Evolutionary conservation across 2,113 vertebrate species (phyloP), one percentile per base, ranked within the genome.

Genomic region (Cinclus mexicanus): DNA sequence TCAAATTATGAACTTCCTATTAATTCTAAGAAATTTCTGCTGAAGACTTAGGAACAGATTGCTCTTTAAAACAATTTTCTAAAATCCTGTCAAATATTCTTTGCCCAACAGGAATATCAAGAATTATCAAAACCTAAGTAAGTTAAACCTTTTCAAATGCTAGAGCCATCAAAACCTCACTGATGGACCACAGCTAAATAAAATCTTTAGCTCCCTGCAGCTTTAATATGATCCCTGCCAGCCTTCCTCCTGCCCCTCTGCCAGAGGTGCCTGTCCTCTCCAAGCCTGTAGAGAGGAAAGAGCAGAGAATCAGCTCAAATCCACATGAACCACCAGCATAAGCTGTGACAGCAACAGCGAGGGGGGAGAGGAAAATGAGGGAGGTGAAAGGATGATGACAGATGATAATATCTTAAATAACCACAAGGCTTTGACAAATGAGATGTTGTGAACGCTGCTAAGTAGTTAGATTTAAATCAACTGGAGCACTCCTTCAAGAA

Each of bases 301-400:
- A 77, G 63, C 42, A 77, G 23, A 69, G 46, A 76, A 88, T 35
- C 79, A 70, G 80, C 39, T 81, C 56, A 90, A 61, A 92, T 78
- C 33, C 1, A 6, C 56, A 57, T 18, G 77, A 92, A 90, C n/a
- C 50, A 80, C 29, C 71, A 87, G 56, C 60, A 44, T 29, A 63
- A 83, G 20, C 44, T 41, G 42, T 37, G 64, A 87, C 83, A 90
- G 89, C 59, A 61, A 77, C 35, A 89, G 49, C 2, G 55, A 93
- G 76, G 88, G 42, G 11, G 16, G 64, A 81, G 72, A 89, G 47
- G 86, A 95, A 87, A 92, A 92, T 28, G 64, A 94, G 44, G 80
- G 86, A 94, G 79, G 86, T 83, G 63, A 94, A 95, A 92, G 76
- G 47, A 95, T 94, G 95, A 94, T 96, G 90, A 97, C 89, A 95